These are phyloP conservation scores for Chiroxiphia lanceolata DNA, from an alignment of 2,797 vertebrate genomes.

Conservation along the genomic window DNA sequence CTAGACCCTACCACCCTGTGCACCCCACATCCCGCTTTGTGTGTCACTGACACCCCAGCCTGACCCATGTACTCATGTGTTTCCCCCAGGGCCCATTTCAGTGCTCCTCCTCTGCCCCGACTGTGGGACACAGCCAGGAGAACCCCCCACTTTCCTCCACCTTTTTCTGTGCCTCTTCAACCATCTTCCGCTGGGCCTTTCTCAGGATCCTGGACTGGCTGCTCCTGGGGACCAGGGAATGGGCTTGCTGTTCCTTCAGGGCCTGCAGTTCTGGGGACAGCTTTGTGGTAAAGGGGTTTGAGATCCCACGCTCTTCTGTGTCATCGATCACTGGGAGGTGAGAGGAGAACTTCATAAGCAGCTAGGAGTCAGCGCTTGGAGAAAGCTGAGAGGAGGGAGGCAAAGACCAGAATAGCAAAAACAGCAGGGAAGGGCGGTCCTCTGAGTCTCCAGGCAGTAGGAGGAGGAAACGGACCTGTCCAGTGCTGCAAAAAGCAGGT, in stretches of 20 bases:
- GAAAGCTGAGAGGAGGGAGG: background rate
- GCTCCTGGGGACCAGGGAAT: constrained; percentile 71
- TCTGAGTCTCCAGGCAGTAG: background rate
- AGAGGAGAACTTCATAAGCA: background rate
- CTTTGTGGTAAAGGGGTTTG: constrained; percentile 85
- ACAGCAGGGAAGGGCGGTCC: background rate
- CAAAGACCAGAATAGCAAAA: background rate
- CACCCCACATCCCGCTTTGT: background rate
- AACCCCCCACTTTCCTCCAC: constrained; percentile 14
- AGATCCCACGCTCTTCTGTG: constrained; percentile 54
- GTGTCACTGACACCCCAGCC: background rate
- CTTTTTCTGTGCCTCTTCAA: constrained; percentile 69
- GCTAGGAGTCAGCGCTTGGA: background rate
- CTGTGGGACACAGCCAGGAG: background rate
- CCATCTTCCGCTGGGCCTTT: constrained; percentile 71
- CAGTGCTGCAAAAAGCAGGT: background rate
- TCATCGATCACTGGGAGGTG: constrained; percentile 80
- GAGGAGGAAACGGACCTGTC: background rate
- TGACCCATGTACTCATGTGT: background rate
- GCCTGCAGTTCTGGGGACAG: constrained; percentile 85
- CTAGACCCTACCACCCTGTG: background rate
- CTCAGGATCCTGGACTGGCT: constrained; percentile 81
- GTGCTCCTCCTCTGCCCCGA: background rate
- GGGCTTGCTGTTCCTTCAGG: constrained; percentile 84
- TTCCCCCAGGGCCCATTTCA: background rate